phyloP scores from a whole-genome alignment of 2,888 invertebrate species.

The Cheilosia soror region DNA sequence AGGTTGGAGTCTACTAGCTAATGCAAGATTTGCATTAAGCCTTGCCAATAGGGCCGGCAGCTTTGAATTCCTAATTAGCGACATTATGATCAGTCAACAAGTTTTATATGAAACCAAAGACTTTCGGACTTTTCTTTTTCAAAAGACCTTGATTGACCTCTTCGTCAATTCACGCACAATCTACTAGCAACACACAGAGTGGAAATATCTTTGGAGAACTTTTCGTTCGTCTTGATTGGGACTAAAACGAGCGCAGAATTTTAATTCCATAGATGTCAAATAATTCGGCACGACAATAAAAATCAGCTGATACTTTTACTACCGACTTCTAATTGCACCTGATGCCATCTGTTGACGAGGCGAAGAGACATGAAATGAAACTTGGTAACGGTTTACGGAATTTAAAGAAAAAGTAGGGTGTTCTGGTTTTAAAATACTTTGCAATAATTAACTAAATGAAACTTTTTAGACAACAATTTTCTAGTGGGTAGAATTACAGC shows the following conservation, averaged over 20 bases:
- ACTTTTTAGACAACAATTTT: too few relatives aligned
- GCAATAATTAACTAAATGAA: too few relatives aligned
- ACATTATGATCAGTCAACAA: constrained; percentile 27
- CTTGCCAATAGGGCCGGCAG: constrained; percentile 44
- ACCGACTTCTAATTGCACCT: neutral
- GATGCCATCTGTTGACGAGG: constrained; percentile 28
- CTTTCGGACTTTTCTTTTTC: constrained; percentile 2
- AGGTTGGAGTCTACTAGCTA: constrained; percentile 32
- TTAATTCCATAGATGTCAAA: constrained; percentile 51
- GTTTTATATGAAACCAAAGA: neutral
- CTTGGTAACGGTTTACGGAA: neutral
- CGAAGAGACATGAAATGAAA: neutral
- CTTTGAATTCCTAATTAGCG: constrained; percentile 57
- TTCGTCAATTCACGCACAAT: constrained; percentile 58
- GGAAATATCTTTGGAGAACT: constrained; percentile 28
- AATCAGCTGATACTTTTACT: constrained; percentile 39
- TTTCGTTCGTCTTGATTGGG: neutral
- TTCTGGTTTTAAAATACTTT: neutral
- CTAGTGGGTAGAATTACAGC: too few relatives aligned
- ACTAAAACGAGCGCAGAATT: constrained; percentile 12
- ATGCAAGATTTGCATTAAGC: constrained; percentile 19
- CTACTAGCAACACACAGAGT: constrained; percentile 23
- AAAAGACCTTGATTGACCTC: constrained; percentile 82
- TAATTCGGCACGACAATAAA: constrained; percentile 18
- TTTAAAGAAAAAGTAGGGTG: neutral